Evolutionary conservation across 2,888 invertebrate genomes (phyloP).

Genomic region (Abscondita cerata): DNA sequence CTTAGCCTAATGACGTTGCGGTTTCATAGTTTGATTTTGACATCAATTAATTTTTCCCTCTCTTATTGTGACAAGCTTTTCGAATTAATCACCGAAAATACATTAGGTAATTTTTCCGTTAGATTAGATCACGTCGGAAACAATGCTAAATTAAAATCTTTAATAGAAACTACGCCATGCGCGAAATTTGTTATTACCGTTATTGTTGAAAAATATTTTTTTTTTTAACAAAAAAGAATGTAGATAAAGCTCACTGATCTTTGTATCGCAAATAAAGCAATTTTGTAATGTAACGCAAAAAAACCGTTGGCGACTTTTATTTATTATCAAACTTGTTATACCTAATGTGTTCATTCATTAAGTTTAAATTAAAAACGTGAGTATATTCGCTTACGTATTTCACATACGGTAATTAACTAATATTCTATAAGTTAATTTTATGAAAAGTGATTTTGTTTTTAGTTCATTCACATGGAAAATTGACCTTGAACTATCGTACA

Average conservation of each 20-base stretch:
- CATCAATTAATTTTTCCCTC: conserved; percentile 38
- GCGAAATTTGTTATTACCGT: conserved; percentile 29
- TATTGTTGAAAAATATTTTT: conserved; percentile 20
- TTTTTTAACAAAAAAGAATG: not conserved
- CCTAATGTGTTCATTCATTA: no score
- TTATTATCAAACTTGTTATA: no score
- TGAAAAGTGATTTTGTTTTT: not conserved
- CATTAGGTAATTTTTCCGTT: conserved; percentile 31
- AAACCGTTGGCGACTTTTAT: no score
- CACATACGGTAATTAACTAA: no score
- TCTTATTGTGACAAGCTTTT: conserved; percentile 39
- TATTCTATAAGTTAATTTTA: no score
- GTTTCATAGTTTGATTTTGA: conserved; percentile 36
- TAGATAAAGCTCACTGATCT: not conserved
- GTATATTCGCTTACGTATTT: no score
- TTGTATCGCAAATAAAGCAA: no score
- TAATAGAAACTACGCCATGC: conserved; percentile 25
- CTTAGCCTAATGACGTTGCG: conserved; percentile 27
- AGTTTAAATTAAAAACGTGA: no score
- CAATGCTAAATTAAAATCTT: conserved; percentile 29
- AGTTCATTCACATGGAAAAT: conserved; percentile 8
- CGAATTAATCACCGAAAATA: conserved; percentile 33
- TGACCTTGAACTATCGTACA: conserved; percentile 6
- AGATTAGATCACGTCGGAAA: conserved; percentile 30
- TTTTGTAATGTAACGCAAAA: no score